These are phyloP conservation scores for Eupeodes luniger DNA, from an alignment of 2,888 invertebrate genomes.

Conservation along the genomic window DNA sequence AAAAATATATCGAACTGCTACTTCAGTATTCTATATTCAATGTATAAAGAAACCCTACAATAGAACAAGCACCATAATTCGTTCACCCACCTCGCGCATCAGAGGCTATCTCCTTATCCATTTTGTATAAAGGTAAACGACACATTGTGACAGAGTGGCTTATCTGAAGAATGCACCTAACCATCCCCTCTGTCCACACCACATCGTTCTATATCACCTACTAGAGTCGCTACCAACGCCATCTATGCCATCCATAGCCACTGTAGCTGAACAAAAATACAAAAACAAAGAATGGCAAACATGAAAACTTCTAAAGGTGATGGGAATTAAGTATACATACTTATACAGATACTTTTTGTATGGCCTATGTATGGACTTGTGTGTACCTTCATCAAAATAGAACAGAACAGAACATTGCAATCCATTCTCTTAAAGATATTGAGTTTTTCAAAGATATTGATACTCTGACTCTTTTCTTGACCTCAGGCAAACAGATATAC, in stretches of 20 bases:
- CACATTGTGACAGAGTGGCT: constrained; percentile 77
- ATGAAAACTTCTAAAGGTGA: constrained; percentile 52
- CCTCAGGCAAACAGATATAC: constrained; percentile 61
- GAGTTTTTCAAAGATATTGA: constrained; percentile 45
- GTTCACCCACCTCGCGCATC: constrained; percentile 64
- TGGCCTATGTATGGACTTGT: constrained; percentile 25
- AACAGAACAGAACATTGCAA: constrained; percentile 1
- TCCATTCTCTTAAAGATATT: constrained; percentile 35
- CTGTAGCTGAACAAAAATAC: neutral
- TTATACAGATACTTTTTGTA: neutral
- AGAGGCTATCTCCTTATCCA: constrained; percentile 65
- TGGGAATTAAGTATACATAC: constrained; percentile 20
- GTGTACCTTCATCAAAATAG: neutral
- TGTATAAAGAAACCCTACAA: constrained; percentile 67
- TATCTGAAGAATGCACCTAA: constrained; percentile 78
- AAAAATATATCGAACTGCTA: constrained; percentile 23
- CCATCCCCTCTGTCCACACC: constrained; percentile 58
- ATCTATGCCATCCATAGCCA: neutral
- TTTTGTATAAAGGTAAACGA: constrained; percentile 78
- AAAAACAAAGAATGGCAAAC: constrained; percentile 34
- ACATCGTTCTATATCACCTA: too few relatives aligned
- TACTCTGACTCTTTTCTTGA: constrained; percentile 49
- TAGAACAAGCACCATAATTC: constrained; percentile 65
- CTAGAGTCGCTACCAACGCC: neutral
- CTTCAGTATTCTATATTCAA: constrained; percentile 8